Conservation (phyloP, 2,888 invertebrate species). For the Barypeithes pellucidus region DNA sequence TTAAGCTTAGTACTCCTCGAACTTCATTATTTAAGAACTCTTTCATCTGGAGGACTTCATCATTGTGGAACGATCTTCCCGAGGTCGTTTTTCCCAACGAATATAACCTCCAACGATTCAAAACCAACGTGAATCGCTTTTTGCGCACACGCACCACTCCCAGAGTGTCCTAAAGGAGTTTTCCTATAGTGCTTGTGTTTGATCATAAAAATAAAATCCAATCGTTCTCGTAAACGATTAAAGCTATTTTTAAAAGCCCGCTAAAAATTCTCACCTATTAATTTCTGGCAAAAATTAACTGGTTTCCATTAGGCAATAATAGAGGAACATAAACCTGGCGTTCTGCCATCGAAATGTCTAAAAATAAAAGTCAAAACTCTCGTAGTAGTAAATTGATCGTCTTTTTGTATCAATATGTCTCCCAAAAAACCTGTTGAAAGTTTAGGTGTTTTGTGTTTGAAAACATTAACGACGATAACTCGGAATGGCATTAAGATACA, state of each 20-base stretch:
- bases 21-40: too few relatives aligned
- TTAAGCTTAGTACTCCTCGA: too few relatives aligned
- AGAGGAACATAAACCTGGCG: slow-evolving; percentile 29
- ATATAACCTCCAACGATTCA: too few relatives aligned
- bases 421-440: slow-evolving; percentile 54
- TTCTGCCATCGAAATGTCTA: slow-evolving; percentile 39
- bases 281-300: slow-evolving; percentile 29
- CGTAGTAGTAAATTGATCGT: slow-evolving; percentile 27
- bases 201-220: too few relatives aligned
- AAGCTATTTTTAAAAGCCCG: slow-evolving; percentile 19
- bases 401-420: slow-evolving; percentile 46
- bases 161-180: too few relatives aligned
- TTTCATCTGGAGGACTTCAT: too few relatives aligned
- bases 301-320: slow-evolving; percentile 23
- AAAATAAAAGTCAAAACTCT: slow-evolving; percentile 49
- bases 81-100: too few relatives aligned
- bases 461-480: slow-evolving; percentile 14
- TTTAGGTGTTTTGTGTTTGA: slow-evolving; percentile 41
- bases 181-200: too few relatives aligned
- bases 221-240: too few relatives aligned
- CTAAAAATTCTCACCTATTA: not conserved
- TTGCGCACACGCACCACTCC: too few relatives aligned
- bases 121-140: too few relatives aligned
- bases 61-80: too few relatives aligned
- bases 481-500: slow-evolving; percentile 29